Base-by-base conservation (phyloP, 2,113 vertebrate species). In the Tetraodon nigroviridis region DNA sequence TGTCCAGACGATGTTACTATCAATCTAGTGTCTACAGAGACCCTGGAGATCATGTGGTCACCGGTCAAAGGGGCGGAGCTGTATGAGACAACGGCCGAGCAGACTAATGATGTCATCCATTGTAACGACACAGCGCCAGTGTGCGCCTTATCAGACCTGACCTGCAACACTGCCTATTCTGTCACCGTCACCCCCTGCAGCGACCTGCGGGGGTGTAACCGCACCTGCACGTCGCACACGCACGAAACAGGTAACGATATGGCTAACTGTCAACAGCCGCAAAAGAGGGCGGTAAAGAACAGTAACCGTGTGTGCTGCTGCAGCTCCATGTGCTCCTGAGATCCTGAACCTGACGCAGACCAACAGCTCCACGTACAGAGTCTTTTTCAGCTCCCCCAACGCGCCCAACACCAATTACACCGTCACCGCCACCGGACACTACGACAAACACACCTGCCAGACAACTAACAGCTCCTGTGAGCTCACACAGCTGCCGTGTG, bases 281-380 rank as follows among this genome's bases (percentile, higher is more conserved):
- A 51, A 51, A 50, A 12, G 20, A 51, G 20, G 21, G 49, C 7
- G 17, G 44, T 17, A 17, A n/a, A 45, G 44, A 45, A 45, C 8
- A 37, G 8, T 11, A 51, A 21, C 4, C 49, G 24, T 68, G 37
- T 70, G 0, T 63, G 24, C 69, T 65, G 63, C 75, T 70, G 66
- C 85, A 96, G 95, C 92, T 82, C 95, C 96, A 7, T 97, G 94
- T 70, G 83, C 92, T 62, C 95, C 95, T 62, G 89, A 95, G 86
- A 93, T 96, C 74, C 84, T 88, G 80, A 92, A 82, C 27, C 76
- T 95, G 53, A 93, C 91, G 0, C 90, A 91, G 79, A 86, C 84
- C 24, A 61, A 61, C 51, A 69, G 47, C 46, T 90, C 91, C 51
- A 71, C 24, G 1, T 75, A 93, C 64, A 85, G 29, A 0, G 91